phyloP scores from a whole-genome alignment of 2,888 invertebrate species.

The Sepiola atlantica region DNA sequence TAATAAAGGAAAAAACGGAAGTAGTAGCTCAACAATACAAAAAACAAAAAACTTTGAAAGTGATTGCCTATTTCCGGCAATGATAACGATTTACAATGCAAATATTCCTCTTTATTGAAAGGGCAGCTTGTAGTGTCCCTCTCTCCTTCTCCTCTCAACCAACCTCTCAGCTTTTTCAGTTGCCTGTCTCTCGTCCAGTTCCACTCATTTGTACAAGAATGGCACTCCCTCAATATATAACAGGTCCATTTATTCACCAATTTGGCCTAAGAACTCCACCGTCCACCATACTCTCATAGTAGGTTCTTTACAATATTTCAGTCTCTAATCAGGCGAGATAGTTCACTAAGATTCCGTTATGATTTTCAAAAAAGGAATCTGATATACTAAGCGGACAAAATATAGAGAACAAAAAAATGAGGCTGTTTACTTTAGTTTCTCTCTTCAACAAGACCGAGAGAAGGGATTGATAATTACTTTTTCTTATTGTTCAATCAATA shows the following conservation, averaged over 20 bases:
- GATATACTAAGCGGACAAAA: neutral
- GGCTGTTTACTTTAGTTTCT: neutral
- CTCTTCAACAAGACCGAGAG: neutral
- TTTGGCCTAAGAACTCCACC: neutral
- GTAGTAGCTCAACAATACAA: neutral
- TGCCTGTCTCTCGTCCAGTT: neutral
- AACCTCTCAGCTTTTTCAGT: neutral
- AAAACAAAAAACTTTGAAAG: neutral
- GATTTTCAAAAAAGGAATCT: neutral
- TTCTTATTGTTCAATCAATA: neutral
- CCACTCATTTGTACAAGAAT: neutral
- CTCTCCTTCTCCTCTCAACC: neutral
- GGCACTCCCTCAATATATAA: neutral
- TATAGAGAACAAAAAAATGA: neutral
- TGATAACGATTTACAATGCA: constrained; percentile 8
- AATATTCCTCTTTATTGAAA: neutral
- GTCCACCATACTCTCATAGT: neutral
- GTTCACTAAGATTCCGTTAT: neutral
- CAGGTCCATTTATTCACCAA: neutral
- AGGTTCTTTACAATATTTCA: neutral
- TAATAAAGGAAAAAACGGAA: neutral
- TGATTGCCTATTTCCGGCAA: neutral
- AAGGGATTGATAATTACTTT: neutral
- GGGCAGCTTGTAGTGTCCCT: neutral
- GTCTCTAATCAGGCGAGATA: neutral